phyloP scores from a whole-genome alignment of 2,797 vertebrate genomes.

The Eulemur albifrons region DNA sequence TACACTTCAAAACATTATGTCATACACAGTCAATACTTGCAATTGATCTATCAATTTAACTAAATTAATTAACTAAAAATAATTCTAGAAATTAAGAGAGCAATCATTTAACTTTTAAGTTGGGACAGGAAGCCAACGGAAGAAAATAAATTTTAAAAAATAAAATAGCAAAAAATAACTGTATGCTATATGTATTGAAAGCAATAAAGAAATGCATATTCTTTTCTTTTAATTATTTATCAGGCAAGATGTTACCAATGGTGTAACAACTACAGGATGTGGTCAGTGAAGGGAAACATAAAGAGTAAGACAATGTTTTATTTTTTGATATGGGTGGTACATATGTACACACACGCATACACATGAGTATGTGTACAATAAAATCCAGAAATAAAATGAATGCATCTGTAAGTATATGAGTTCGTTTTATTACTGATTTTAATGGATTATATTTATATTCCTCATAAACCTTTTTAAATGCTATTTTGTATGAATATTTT shows the following conservation, averaged over 20 bases:
- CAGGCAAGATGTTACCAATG: neutral
- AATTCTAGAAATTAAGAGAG: neutral
- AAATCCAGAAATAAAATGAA: neutral
- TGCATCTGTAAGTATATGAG: fast-evolving
- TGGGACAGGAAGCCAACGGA: neutral
- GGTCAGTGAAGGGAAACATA: neutral
- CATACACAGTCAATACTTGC: neutral
- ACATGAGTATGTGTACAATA: neutral
- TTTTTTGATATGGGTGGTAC: neutral
- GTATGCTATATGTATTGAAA: neutral
- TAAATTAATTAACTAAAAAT: neutral
- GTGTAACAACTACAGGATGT: neutral
- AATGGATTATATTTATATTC: neutral
- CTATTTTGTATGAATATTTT: neutral
- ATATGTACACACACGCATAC: too few relatives aligned
- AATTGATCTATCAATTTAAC: neutral
- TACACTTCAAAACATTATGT: neutral
- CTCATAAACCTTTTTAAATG: neutral
- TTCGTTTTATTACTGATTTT: neutral
- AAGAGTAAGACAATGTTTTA: neutral
- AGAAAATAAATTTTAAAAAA: neutral
- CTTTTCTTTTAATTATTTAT: neutral
- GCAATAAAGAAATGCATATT: neutral
- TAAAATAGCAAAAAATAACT: neutral
- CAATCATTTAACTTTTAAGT: neutral